A percentile compares a stretch with the other conserved stretches of the same genome.
Evolutionary conservation across 2,888 invertebrate species (phyloP).

Genomic region (Craniophora ligustri): DNA sequence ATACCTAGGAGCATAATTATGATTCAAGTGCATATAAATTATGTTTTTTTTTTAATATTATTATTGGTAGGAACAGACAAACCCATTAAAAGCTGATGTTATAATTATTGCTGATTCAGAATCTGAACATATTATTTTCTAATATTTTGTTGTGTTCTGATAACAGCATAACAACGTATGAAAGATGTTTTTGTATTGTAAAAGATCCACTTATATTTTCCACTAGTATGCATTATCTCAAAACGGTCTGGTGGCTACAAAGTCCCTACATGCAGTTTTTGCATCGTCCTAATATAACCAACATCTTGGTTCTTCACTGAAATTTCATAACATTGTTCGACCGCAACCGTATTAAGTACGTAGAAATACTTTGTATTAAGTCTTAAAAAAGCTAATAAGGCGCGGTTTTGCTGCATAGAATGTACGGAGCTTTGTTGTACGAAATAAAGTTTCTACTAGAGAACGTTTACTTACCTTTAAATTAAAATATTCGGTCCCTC

Average conservation of each 20-base stretch:
- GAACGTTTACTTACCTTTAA: slow-evolving; percentile 39
- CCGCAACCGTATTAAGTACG: slow-evolving; percentile 16
- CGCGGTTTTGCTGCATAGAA: slow-evolving; percentile 35
- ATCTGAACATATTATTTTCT: too few species aligned
- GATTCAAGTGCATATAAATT: too few species aligned
- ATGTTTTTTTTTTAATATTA: too few species aligned
- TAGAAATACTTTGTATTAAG: slow-evolving; percentile 44
- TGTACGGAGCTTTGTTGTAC: slow-evolving; percentile 30
- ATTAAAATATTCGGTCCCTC: slow-evolving; percentile 49
- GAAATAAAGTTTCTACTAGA: slow-evolving; percentile 39
- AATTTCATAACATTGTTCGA: slow-evolving; percentile 46
- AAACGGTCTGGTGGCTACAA: slow-evolving; percentile 10
- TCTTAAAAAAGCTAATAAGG: slow-evolving; percentile 53
- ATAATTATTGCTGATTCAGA: too few species aligned
- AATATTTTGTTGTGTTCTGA: too few species aligned
- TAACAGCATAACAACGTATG: too few species aligned
- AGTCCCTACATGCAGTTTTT: slow-evolving; percentile 30
- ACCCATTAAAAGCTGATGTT: too few species aligned
- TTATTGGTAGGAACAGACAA: too few species aligned
- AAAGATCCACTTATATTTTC: too few species aligned
- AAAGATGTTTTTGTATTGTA: too few species aligned
- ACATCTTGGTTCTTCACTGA: slow-evolving; percentile 14
- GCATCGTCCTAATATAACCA: slow-evolving; percentile 19
- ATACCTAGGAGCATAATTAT: too few species aligned
- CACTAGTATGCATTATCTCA: neutral